Evolutionary conservation across 2,113 vertebrate species (phyloP), one percentile per base, ranked within the genome.

Genomic region (Cheilinus undulatus): DNA sequence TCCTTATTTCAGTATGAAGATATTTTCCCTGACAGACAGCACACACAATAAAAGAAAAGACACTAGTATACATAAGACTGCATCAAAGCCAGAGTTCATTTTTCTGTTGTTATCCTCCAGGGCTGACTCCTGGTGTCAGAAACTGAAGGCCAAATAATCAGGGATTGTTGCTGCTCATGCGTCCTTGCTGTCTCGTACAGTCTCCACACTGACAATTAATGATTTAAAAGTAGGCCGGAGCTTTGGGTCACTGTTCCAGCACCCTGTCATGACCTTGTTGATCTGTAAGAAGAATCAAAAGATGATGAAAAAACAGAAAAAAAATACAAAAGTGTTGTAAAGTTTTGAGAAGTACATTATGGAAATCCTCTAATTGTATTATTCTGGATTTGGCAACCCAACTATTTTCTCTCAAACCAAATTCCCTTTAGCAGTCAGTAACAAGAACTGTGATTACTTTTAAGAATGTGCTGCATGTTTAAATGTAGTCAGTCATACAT

Each of bases 191-290:
- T 96, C 95, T 84, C 95, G 93, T 59, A 96, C 91, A 1, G 80
- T 73, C 89, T 97, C 96, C 86, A 99, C 95, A 38, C 85, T 94
- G 59, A 93, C 83, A 70, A 92, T 88, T 43, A 99, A 93, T 32
- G 94, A 91, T 73, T 87, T 95, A 80, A 99, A 99, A 13, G 94
- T 91, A 0, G 97, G 98, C 3, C 98, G 94, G 17, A 89, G 91
- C 13, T 45, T 78, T 2, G 94, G 94, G 1, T 93, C 93, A 17
- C 91, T 93, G 78, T 93, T 95, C 98, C 98, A 99, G 90, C 97
- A 99, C 63, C 97, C 95, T 30, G 83, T 92, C 97, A 98, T 99
- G 42, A 97, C 94, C 46, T 82, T 49, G 68, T 96, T 92, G 62
- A 98, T 95, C 98, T 99, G 88, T n/a, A 14, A 38, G 63, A 49